Evolutionary conservation across 2,113 vertebrate genomes (phyloP).

Genomic region (Micromys minutus): DNA sequence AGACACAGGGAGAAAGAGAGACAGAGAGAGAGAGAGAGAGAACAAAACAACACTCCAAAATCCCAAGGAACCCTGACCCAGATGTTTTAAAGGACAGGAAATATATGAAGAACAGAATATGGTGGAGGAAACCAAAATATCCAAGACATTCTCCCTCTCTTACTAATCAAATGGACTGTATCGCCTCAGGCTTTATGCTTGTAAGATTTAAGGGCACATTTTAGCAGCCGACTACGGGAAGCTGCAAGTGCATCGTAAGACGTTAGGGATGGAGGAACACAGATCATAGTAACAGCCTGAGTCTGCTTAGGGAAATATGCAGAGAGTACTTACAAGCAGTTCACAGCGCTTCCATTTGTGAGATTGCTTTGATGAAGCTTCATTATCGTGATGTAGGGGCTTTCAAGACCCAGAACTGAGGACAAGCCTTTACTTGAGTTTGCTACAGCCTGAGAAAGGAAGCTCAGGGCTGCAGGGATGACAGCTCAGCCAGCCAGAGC

Average conservation of each 20-base stretch:
- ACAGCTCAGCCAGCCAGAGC: background rate
- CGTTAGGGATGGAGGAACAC: background rate
- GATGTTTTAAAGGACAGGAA: background rate
- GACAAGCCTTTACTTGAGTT: background rate
- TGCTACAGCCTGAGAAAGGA: background rate
- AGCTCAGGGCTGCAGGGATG: background rate
- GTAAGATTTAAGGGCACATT: conserved; percentile 7
- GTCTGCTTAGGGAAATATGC: background rate
- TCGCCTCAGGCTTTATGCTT: background rate
- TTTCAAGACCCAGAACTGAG: background rate
- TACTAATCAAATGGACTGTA: background rate
- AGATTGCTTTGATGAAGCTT: background rate
- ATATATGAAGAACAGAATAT: background rate
- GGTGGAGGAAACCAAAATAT: background rate
- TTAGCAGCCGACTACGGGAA: background rate
- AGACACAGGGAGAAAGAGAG: no score
- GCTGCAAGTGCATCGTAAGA: background rate
- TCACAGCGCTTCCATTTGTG: background rate
- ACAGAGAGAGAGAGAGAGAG: no score
- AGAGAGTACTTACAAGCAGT: background rate
- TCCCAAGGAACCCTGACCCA: background rate
- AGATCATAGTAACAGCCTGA: background rate
- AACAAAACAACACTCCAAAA: background rate
- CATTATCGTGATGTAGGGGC: background rate
- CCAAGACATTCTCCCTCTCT: background rate